Conservation (phyloP, 2,113 vertebrate genomes). For the Butastur rufipennis region DNA sequence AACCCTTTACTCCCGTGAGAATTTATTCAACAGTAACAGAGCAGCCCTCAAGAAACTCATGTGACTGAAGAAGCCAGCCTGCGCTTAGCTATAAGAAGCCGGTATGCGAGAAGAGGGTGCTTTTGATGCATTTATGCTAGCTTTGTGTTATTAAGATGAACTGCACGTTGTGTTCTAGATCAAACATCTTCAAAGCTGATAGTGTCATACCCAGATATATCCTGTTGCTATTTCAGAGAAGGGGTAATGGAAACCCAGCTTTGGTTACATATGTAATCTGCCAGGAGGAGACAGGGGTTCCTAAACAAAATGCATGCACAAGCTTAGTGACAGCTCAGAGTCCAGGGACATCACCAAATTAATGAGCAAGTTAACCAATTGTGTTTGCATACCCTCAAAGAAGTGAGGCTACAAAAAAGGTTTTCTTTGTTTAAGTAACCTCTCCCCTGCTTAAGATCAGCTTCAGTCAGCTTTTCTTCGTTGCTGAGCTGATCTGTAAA, state of each 20-base stretch:
- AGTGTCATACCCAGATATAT: background rate
- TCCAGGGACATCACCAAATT: constrained; percentile 13
- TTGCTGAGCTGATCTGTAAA: background rate
- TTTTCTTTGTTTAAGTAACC: constrained; percentile 30
- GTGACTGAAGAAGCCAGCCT: background rate
- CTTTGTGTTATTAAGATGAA: background rate
- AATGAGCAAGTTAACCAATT: constrained; percentile 7
- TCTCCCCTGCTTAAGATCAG: background rate
- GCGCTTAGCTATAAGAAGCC: background rate
- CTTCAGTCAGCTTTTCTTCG: constrained; percentile 21
- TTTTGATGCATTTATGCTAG: background rate
- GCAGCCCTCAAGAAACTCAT: background rate
- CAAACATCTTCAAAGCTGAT: background rate
- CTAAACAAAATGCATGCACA: background rate
- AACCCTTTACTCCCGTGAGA: background rate
- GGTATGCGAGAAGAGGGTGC: background rate
- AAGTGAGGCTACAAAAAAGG: background rate
- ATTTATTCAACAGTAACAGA: background rate
- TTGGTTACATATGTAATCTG: background rate
- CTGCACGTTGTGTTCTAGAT: background rate
- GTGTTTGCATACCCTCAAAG: background rate
- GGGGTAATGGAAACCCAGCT: background rate
- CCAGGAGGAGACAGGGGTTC: background rate
- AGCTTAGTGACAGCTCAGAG: constrained; percentile 23
- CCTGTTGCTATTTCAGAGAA: background rate